Conservation (phyloP, 1,140 invertebrate genomes). For the Cyphomyrmex costatus region DNA sequence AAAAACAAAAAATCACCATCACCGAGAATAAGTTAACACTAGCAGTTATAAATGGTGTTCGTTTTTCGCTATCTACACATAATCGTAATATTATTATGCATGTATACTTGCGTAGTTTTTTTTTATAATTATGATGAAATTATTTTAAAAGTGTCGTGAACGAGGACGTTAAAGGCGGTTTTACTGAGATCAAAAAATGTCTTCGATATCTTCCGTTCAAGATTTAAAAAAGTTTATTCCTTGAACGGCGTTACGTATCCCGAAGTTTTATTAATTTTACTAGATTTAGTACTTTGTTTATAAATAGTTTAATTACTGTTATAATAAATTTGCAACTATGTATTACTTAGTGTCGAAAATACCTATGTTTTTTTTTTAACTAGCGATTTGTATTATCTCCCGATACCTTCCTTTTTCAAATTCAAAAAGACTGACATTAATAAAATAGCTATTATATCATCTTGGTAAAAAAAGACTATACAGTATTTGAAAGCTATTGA, state of each 20-base stretch:
- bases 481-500: constrained; percentile 67
- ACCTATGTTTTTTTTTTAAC: not conserved
- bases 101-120: constrained; percentile 26
- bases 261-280: constrained; percentile 19
- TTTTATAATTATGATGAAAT: constrained; percentile 9
- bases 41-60: constrained; percentile 53
- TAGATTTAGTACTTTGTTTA: constrained; percentile 28
- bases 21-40: constrained; percentile 73
- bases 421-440: constrained; percentile 35
- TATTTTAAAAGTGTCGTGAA: constrained; percentile 11
- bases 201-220: not conserved
- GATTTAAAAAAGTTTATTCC: not conserved
- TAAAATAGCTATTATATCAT: constrained; percentile 58
- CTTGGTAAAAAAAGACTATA: constrained; percentile 61
- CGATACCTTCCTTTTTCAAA: not conserved
- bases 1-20: constrained; percentile 72
- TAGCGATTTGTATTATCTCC: not conserved
- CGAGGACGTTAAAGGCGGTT: constrained; percentile 16
- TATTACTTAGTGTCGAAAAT: not conserved
- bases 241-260: constrained; percentile 1
- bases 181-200: constrained; percentile 49
- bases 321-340: constrained; percentile 30
- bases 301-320: constrained; percentile 24
- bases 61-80: constrained; percentile 39
- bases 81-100: constrained; percentile 20